Evolutionary conservation across 2,797 vertebrate species (phyloP).

Genomic region (Sebastes nivosus): DNA sequence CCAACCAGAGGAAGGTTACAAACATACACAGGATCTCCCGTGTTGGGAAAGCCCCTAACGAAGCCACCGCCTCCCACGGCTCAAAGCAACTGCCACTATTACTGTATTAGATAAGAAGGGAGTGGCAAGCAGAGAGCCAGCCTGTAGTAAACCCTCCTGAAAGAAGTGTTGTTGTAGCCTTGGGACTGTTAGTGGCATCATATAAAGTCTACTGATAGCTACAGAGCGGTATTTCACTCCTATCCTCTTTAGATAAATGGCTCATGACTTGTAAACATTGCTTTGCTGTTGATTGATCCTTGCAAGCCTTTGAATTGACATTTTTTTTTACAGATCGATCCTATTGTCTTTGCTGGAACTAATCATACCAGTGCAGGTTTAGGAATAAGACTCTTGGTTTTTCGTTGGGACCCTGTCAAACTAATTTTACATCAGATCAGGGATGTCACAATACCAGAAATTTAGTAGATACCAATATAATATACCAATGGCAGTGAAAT

Average conservation of each 20-base stretch:
- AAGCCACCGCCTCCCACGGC: constrained; percentile 53
- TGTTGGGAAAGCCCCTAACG: constrained; percentile 69
- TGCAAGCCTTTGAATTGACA: not conserved
- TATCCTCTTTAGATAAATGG: not conserved
- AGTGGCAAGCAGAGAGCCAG: constrained; percentile 41
- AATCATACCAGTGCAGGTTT: not conserved
- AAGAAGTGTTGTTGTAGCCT: constrained; percentile 29
- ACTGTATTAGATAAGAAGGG: constrained; percentile 64
- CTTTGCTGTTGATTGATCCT: constrained; percentile 3
- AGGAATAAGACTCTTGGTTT: no score
- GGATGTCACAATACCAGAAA: no score
- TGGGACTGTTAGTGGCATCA: not conserved
- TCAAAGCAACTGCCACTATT: constrained; percentile 64
- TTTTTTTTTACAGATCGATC: not conserved
- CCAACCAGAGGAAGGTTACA: constrained; percentile 50
- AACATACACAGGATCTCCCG: constrained; percentile 64
- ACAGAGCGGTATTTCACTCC: not conserved
- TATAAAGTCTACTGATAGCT: not conserved
- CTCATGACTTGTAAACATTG: not conserved
- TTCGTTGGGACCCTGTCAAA: not conserved
- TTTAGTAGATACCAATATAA: no score
- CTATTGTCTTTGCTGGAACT: not conserved
- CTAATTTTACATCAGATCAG: not conserved
- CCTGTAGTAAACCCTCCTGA: constrained; percentile 31
- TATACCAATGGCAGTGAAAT: no score